Base-by-base conservation (phyloP, 2,888 invertebrate species). In the Eucera pruinosa region DNA sequence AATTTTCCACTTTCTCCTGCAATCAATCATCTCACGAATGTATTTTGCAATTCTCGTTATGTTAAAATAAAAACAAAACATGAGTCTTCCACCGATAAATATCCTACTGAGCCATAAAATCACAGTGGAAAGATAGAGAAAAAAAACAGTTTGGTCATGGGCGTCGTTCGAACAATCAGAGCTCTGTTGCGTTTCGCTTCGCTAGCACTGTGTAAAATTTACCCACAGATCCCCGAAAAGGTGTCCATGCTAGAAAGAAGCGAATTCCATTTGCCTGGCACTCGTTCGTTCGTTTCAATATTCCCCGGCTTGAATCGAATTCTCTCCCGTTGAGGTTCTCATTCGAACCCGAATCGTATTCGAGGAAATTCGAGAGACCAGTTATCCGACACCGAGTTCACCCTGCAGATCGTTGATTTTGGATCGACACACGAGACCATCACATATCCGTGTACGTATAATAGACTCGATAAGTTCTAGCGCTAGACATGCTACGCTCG, bases 381-480 rank as follows among this genome's bases (percentile, higher is more conserved):
- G 48, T 50, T 62, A 65, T 39, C 52, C 36, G 39, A 36, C 57
- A 72, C 43, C 36, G 45, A 41, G 48, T 41, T 52, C 58, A 58
- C 58, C 45, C 50, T 39, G 41, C 75, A 74, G 79, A 69, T 78
- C 82, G 66, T 81, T 82, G 78, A 81, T 60, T 58, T 69, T 39
- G 65, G 58, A 69, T 77, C 78, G 72, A 80, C 77, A 78, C 71
- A 67, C 79, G 82, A 83, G 82, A 68, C 80, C 80, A 76, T 76
- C 81, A 85, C 87, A 82, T 83, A 87, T 88, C 83, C 80, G 80
- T 86, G 84, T 83, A 83, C 82, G 80, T 88, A 86, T 84, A 80
- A 81, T 84, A 81, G 78, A 87, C 66, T 72, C 80, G 67, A 76
- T 87, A 85, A 87, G 81, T 86, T 83, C 55, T 80, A 83, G 71